Base-by-base conservation (phyloP, 2,113 vertebrate species). In the Rhadina sibilatrix region DNA sequence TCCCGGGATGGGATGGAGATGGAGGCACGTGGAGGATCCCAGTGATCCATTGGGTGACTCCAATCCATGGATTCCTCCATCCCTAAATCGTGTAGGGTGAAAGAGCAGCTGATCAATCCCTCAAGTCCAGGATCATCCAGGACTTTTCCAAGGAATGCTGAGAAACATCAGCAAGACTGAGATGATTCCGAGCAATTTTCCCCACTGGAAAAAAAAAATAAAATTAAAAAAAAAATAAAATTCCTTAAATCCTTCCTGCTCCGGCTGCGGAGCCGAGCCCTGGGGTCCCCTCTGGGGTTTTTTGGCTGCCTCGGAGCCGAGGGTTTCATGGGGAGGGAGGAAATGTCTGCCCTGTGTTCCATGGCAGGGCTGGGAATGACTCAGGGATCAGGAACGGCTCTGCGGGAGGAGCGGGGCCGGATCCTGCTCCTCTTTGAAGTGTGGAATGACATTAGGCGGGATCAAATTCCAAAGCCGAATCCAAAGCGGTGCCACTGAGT, bases 41-140 rank as follows among this genome's bases (percentile, higher is more conserved):
- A 13, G 46, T 3, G 78, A 72, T 33, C 40, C 47, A 1, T 0
- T 0, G 6, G 19, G 52, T 4, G n/a, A 21, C 66, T 35, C 61
- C 37, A 10, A 19, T 2, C 70, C 27, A 0, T 2, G 20, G 52
- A 24, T 22, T 3, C 2, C 0, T 50, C 12, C 17, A 47, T 12
- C 82, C 9, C 0, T 23, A 15, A 46, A 54, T 3, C 18, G 7
- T 3, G 4, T 0, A 5, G 11, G 27, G 4, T 16, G 25, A 42
- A 59, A 28, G 21, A 60, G 15, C 46, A 33, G 14, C 20, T 0
- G 2, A 16, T 10, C n/a, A 61, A 37, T 11, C 30, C 2, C 53
- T 4, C 20, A 85, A 86, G 57, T 14, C 28, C 79, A 12, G 20
- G 37, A 11, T 27, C 37, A n/a, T 7, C 78, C 47, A 7, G 9